phyloP scores from a whole-genome alignment of 2,888 invertebrate genomes.

The Carpatolechia fugitivella region DNA sequence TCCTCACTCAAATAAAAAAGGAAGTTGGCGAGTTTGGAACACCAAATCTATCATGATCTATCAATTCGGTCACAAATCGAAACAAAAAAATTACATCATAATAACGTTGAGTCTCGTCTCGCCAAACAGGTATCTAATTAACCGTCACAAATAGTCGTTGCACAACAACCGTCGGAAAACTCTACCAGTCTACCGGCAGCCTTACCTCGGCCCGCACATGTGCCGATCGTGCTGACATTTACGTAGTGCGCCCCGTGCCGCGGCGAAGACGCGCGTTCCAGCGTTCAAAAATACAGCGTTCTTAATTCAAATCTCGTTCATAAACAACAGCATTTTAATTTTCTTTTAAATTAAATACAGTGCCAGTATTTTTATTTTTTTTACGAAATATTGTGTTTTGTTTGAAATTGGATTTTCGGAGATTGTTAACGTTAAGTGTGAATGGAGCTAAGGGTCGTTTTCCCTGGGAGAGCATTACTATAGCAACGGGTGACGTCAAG shows the following conservation, averaged over 20 bases:
- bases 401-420: slow-evolving; percentile 20
- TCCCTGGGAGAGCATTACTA: slow-evolving; percentile 63
- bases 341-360: slow-evolving; percentile 35
- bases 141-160: slow-evolving; percentile 5
- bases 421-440: slow-evolving; percentile 43
- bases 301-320: slow-evolving; percentile 35
- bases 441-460: slow-evolving; percentile 45
- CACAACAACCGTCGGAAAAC: slow-evolving; percentile 40
- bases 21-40: no score
- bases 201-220: slow-evolving; percentile 69
- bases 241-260: slow-evolving; percentile 73
- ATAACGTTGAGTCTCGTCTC: not conserved
- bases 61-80: no score
- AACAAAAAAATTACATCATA: no score
- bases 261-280: slow-evolving; percentile 58
- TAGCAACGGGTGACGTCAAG: slow-evolving; percentile 74
- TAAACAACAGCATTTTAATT: slow-evolving; percentile 25
- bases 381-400: slow-evolving; percentile 1
- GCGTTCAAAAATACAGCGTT: slow-evolving; percentile 34
- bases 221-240: slow-evolving; percentile 74
- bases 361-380: slow-evolving; percentile 41
- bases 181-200: slow-evolving; percentile 40
- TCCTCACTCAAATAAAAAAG: no score
- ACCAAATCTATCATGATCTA: no score
- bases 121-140: slow-evolving; percentile 6